Evolutionary conservation across 2,888 invertebrate species (phyloP), one percentile per base, ranked within the genome.

Genomic region (Sarcophaga caerulescens): DNA sequence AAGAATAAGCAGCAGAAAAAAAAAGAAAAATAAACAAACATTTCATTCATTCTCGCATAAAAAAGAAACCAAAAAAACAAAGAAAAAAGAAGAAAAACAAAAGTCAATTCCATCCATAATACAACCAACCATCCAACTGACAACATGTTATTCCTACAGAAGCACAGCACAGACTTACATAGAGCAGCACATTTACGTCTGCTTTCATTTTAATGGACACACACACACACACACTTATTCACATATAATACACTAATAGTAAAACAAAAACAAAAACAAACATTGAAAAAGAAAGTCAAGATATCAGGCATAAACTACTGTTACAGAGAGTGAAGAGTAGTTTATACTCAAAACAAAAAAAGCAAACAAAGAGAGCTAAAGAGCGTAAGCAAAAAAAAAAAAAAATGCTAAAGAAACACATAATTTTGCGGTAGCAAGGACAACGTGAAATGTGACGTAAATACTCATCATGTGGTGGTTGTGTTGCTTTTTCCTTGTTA

Each of bases 401-500:
- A 14, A 14, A 52, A 52, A 52, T 52, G 52, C 1, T 12, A 65
- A 44, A 59, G 23, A 25, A 75, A 69, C 45, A 66, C 66, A 79
- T 79, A 69, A 75, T 84, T 79, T 85, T 82, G 70, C 65, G 82
- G 70, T 63, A 62, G 78, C 82, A 85, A 83, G 85, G 82, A 82
- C 85, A 80, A 68, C 75, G 76, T 77, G 63, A 76, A 80, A 85
- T 75, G 71, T 85, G 83, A 83, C 85, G 82, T 83, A 83, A 83
- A 76, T 85, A 69, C 66, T 75, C 35, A 75, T 82, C 77, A 70
- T 80, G 79, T 75, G 75, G 60, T 71, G 65, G 57, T 57, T 12
- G 52, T 23, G 35, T 69, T 52, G n/a, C 25, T 25, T 62, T 47
- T 21, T 2, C 4, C 69, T 23, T 65, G 63, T 83, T 65, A 80